Evolutionary conservation across 2,113 vertebrate species (phyloP).

Genomic region (Rhinogobius similis): DNA sequence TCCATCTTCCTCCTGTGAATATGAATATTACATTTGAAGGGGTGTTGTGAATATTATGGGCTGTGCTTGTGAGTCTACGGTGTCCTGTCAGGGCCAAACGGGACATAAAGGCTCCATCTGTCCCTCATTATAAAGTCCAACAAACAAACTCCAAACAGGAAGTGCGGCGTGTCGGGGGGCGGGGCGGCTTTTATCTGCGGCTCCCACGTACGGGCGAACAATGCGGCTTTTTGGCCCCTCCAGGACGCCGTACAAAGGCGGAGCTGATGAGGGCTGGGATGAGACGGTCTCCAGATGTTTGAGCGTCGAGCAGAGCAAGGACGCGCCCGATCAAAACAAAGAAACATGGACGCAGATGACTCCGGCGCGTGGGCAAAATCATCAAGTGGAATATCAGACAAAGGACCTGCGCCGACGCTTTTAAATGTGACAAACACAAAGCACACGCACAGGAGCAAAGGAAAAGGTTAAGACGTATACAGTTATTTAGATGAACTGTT

Average conservation of each 20-base stretch:
- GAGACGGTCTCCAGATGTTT: neutral
- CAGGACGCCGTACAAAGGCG: constrained; percentile 2
- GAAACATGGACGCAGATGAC: neutral
- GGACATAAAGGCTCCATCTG: constrained; percentile 9
- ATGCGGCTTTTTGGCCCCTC: neutral
- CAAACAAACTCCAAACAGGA: constrained; percentile 7
- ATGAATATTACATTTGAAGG: neutral
- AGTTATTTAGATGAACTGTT: too few species aligned
- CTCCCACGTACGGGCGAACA: neutral
- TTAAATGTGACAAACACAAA: too few species aligned
- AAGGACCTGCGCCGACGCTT: neutral
- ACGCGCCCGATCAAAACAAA: neutral
- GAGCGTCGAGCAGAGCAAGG: neutral
- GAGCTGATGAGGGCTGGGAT: neutral
- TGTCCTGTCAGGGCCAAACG: constrained; percentile 11
- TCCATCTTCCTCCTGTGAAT: neutral
- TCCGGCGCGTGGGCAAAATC: neutral
- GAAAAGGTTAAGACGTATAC: too few species aligned
- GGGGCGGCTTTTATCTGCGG: neutral
- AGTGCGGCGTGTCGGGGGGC: neutral
- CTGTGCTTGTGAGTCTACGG: neutral
- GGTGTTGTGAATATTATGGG: neutral
- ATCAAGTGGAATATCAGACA: neutral
- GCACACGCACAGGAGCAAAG: too few species aligned
- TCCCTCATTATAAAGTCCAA: neutral